Evolutionary conservation across 2,113 vertebrate genomes (phyloP).

Genomic region (Chunga burmeisteri): DNA sequence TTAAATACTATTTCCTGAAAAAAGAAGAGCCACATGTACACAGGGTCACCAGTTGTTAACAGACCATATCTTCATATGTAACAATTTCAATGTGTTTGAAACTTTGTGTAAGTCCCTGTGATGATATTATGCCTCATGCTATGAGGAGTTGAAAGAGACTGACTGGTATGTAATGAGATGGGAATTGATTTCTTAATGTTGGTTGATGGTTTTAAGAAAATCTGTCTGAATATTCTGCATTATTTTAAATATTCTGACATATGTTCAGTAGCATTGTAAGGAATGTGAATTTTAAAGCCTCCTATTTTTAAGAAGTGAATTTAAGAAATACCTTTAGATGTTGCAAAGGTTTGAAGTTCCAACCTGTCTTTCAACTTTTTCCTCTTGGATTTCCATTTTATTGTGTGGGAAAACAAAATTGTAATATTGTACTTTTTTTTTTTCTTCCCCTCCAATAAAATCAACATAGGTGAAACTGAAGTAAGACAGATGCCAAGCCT

Average conservation of each 20-base stretch:
- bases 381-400: background rate
- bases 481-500: background rate
- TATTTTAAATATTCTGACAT: background rate
- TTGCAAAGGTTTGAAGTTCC: background rate
- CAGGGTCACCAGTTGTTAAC: background rate
- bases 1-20: background rate
- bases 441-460: background rate
- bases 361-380: background rate
- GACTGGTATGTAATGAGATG: background rate
- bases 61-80: background rate
- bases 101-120: background rate
- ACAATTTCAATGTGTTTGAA: background rate
- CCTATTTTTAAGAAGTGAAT: background rate
- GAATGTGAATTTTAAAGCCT: background rate
- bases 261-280: background rate
- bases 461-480: background rate
- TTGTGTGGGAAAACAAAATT: background rate
- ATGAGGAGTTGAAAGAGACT: background rate
- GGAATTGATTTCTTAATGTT: background rate
- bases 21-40: background rate
- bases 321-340: background rate
- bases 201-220: background rate
- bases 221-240: background rate
- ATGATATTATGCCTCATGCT: background rate
- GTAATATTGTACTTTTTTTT: background rate